A percentile compares a stretch with the other conserved stretches of the same genome.
Evolutionary conservation across 2,888 invertebrate species (phyloP).

Genomic region (Eupithecia inturbata): DNA sequence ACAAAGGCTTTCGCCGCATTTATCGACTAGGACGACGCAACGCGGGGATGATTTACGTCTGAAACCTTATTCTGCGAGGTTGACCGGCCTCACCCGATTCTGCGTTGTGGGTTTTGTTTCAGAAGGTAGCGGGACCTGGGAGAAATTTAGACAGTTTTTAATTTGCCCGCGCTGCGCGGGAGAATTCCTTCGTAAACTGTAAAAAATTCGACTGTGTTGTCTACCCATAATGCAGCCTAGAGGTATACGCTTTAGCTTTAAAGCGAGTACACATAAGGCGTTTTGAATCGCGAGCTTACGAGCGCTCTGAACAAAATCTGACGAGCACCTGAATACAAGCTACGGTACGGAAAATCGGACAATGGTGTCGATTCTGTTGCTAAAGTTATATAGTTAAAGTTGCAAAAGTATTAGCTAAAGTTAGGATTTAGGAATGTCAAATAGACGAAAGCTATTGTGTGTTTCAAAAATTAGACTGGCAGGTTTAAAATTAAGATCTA

Average conservation of each 20-base stretch:
- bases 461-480: too few relatives aligned
- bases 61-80: background rate
- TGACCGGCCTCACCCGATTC: background rate
- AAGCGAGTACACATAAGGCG: background rate
- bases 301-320: background rate
- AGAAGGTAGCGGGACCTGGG: background rate
- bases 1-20: background rate
- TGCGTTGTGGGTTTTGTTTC: background rate
- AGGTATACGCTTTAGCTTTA: background rate
- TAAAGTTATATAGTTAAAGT: too few relatives aligned
- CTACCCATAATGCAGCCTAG: background rate
- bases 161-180: background rate
- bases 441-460: too few relatives aligned
- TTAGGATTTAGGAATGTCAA: too few relatives aligned
- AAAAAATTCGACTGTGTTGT: background rate
- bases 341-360: background rate
- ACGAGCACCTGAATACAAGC: background rate
- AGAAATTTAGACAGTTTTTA: background rate
- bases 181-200: background rate
- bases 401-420: too few relatives aligned
- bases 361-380: too few relatives aligned
- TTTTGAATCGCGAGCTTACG: background rate
- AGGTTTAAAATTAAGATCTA: too few relatives aligned
- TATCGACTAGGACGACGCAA: background rate
- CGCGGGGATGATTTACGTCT: background rate